Evolutionary conservation across 2,888 invertebrate species (phyloP), one percentile per base, ranked within the genome.

Genomic region (Lydus trimaculatus): DNA sequence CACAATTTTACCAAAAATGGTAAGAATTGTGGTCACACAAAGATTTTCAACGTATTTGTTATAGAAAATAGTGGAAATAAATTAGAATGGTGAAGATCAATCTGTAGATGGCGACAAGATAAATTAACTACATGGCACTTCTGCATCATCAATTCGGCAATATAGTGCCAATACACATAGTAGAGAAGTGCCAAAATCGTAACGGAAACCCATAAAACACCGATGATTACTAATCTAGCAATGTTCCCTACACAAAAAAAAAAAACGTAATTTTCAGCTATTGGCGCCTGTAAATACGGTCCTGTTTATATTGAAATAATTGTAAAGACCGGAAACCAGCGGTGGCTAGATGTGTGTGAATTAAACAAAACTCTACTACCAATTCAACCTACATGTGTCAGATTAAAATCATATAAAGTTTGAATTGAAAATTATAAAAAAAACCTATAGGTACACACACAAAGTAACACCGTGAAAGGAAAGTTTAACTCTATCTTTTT

Each of bases 291-390:
- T 15, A 43, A 17, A 33, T 33, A 7, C 33, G 33, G 8, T 7
- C 8, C 33, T 33, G 33, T 11, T 11, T 2, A 13, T 43, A 43
- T 43, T 43, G 43, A 17, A 43, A 25, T 25, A 36, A 17, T 61
- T 65, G 66, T 71, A 73, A 63, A 69, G 70, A 73, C 74, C 74
- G 74, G 74, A 74, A 74, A 72, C 72, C 74, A 68, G 64, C 71
- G 79, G 78, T 79, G 78, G 77, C 75, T 73, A 72, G 66, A 72
- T 67, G 72, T 72, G 70, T 74, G 75, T 69, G 69, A 64, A 69
- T 69, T 69, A 69, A 63, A 69, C 69, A 69, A 69, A 75, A 75
- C 62, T 23, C 63, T 31, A 28, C 43, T 43, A 52, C 43, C 59
- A 63, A 68, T 65, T 68, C 62, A 67, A 43, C 61, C 43, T 58